Conservation (phyloP, 2,888 invertebrate species). For the Ennomos erosarius region DNA sequence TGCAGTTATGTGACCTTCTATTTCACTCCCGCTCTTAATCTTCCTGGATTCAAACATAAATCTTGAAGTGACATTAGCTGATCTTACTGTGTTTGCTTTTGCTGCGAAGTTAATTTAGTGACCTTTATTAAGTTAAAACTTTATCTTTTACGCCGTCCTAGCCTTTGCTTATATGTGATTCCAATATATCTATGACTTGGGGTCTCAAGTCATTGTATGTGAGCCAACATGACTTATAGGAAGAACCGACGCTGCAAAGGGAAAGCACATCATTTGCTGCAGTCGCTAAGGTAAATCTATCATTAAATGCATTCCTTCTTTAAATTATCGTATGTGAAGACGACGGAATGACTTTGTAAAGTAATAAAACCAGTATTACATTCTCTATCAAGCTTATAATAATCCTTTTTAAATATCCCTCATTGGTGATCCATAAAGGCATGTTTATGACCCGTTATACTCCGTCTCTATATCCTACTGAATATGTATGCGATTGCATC, state of each 20-base stretch:
- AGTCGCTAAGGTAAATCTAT: constrained; percentile 67
- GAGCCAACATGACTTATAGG: constrained; percentile 52
- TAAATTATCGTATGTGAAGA: too few relatives aligned
- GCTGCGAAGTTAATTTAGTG: too few relatives aligned
- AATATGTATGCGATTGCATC: constrained; percentile 23
- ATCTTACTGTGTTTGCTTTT: too few relatives aligned
- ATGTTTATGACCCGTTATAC: constrained; percentile 5
- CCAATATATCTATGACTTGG: not conserved
- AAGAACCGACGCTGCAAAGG: constrained; percentile 62
- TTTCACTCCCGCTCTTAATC: too few relatives aligned
- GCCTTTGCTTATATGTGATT: too few relatives aligned
- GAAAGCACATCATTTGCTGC: constrained; percentile 68
- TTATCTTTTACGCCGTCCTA: too few relatives aligned
- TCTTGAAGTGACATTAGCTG: not conserved
- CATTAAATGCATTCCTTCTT: not conserved
- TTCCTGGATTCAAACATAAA: too few relatives aligned
- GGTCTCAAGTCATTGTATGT: constrained; percentile 9
- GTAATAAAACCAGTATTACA: too few relatives aligned
- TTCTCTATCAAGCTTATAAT: not conserved
- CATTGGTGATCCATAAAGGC: constrained; percentile 4
- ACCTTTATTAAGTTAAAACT: too few relatives aligned
- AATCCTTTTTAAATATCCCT: constrained; percentile 10
- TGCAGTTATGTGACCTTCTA: too few relatives aligned
- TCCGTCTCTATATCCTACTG: constrained; percentile 4
- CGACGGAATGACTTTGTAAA: too few relatives aligned